These are phyloP conservation scores for Oxyteleia sp. DNA, from an alignment of 2,888 invertebrate genomes.

Conservation along the genomic window DNA sequence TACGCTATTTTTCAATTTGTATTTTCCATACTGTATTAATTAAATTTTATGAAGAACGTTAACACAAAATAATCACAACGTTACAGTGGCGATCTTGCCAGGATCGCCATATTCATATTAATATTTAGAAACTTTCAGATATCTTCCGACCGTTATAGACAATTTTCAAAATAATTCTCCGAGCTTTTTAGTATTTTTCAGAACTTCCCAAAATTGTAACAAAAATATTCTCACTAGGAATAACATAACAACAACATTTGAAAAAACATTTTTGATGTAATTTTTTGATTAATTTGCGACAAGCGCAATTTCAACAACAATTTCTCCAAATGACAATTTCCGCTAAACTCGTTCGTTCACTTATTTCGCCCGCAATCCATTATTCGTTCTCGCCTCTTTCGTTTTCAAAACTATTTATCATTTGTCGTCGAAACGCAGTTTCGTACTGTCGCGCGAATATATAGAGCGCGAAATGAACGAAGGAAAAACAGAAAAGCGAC, in stretches of 20 bases:
- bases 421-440: constrained; percentile 45
- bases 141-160: too few relatives aligned
- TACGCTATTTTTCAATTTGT: too few relatives aligned
- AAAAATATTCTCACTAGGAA: too few relatives aligned
- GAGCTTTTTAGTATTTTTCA: too few relatives aligned
- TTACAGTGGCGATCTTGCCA: too few relatives aligned
- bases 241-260: neutral
- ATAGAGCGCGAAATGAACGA: constrained; percentile 21
- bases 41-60: too few relatives aligned
- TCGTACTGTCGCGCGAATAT: constrained; percentile 39
- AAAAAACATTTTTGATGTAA: neutral
- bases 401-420: constrained; percentile 49
- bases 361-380: constrained; percentile 47
- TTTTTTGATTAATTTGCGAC: neutral
- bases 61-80: too few relatives aligned
- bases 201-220: too few relatives aligned
- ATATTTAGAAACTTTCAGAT: too few relatives aligned
- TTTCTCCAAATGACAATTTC: constrained; percentile 38
- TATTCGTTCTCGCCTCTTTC: constrained; percentile 43
- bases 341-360: constrained; percentile 29
- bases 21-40: too few relatives aligned
- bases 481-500: constrained; percentile 8
- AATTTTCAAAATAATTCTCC: too few relatives aligned
- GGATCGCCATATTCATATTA: too few relatives aligned
- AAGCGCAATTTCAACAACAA: constrained; percentile 34